Conservation (phyloP, 2,113 vertebrate genomes). For the Reinhardtius hippoglossoides region DNA sequence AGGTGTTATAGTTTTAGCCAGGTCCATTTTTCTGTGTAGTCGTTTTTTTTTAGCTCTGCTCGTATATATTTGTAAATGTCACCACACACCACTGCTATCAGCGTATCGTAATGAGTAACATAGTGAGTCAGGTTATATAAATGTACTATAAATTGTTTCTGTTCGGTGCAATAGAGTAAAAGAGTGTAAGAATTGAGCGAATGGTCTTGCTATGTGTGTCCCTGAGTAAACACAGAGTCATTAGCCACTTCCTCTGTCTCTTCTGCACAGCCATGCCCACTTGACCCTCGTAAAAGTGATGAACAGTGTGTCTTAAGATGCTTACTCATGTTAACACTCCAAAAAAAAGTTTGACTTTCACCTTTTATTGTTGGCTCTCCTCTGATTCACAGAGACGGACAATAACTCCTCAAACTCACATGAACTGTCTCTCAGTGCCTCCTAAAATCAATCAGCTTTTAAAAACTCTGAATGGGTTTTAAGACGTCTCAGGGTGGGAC, state of each 20-base stretch:
- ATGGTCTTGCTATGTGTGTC: slow-evolving; percentile 34
- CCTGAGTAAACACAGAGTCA: slow-evolving; percentile 64
- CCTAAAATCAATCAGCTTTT: slow-evolving; percentile 11
- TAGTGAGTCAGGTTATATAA: slow-evolving; percentile 47
- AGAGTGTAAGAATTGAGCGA: slow-evolving; percentile 3
- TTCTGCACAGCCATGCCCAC: slow-evolving; percentile 48
- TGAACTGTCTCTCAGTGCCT: slow-evolving; percentile 44
- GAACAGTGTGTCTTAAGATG: slow-evolving; percentile 57
- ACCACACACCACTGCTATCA: not conserved
- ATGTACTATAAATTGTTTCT: slow-evolving; percentile 34
- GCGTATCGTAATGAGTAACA: slow-evolving; percentile 19
- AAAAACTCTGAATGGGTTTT: slow-evolving; percentile 57
- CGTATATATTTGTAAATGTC: not conserved
- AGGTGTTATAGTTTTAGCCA: not conserved
- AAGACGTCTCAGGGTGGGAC: slow-evolving; percentile 54
- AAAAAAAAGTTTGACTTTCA: slow-evolving; percentile 50
- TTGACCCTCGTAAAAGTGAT: slow-evolving; percentile 76
- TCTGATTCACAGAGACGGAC: slow-evolving; percentile 38
- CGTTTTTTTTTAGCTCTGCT: not conserved
- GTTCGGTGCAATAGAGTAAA: not conserved
- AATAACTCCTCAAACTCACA: slow-evolving; percentile 39
- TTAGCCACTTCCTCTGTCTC: slow-evolving; percentile 39
- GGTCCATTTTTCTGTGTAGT: not conserved
- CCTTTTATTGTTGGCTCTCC: slow-evolving; percentile 45
- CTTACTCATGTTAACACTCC: slow-evolving; percentile 40